These are phyloP conservation scores for Cecropterus lyciades DNA, from an alignment of 1,140 invertebrate species.

Conservation along the genomic window DNA sequence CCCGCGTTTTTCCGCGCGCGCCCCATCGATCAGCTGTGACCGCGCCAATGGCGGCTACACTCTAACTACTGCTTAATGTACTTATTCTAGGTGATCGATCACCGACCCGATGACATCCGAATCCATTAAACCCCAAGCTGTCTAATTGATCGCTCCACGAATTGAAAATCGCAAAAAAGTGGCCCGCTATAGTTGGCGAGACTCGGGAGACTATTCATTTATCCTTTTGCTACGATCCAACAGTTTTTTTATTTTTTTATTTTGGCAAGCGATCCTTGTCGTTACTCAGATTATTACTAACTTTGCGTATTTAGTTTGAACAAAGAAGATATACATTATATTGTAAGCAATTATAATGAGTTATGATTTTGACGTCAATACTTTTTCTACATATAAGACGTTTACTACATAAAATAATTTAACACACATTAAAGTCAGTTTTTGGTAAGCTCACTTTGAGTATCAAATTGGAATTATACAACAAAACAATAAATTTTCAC, in stretches of 20 bases:
- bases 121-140: conserved; percentile 72
- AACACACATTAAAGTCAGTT: no score
- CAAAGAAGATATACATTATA: no score
- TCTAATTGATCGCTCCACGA: conserved; percentile 73
- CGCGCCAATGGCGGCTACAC: conserved; percentile 48
- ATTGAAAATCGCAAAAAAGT: conserved; percentile 69
- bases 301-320: not conserved
- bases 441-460: no score
- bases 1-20: conserved; percentile 40
- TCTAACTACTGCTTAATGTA: conserved; percentile 67
- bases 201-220: conserved; percentile 19
- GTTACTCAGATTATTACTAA: not conserved
- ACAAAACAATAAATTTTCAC: conserved; percentile 19
- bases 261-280: not conserved
- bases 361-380: no score
- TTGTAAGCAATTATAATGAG: no score
- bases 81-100: conserved; percentile 70
- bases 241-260: conserved; percentile 29
- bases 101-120: conserved; percentile 62
- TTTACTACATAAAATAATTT: no score
- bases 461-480: no score
- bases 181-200: conserved; percentile 28
- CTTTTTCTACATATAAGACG: no score
- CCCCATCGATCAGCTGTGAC: conserved; percentile 62
- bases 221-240: conserved; percentile 2